Conservation (phyloP, 1,140 invertebrate genomes). For the Habropoda laboriosa region DNA sequence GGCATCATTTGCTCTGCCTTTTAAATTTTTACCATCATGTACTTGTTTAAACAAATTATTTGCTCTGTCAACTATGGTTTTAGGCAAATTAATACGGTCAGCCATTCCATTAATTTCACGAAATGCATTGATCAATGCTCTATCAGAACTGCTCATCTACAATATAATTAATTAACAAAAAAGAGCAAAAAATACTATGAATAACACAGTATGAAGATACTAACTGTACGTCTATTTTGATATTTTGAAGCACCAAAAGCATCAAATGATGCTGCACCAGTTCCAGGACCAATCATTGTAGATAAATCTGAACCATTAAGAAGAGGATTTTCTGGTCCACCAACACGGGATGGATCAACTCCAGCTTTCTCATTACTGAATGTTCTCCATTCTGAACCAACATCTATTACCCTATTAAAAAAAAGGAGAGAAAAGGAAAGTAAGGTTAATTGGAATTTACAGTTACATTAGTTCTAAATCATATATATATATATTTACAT, state of each 20-base stretch:
- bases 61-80: slow-evolving; percentile 96
- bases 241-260: slow-evolving; percentile 95
- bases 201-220: slow-evolving; percentile 50
- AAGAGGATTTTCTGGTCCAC: slow-evolving; percentile 97
- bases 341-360: slow-evolving; percentile 99
- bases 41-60: slow-evolving; percentile 99
- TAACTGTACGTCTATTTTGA: slow-evolving; percentile 93
- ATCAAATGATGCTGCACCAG: slow-evolving; percentile 91
- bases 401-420: slow-evolving; percentile 95
- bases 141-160: slow-evolving; percentile 94
- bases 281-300: slow-evolving; percentile 97
- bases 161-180: slow-evolving; percentile 15
- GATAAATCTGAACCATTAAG: slow-evolving; percentile 97
- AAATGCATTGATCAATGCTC: slow-evolving; percentile 97
- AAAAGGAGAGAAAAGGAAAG: background rate
- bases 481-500: slow-evolving; percentile 55
- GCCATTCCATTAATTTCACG: slow-evolving; percentile 98
- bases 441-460: background rate
- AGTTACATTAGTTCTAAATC: slow-evolving; percentile 5
- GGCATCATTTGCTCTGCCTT: slow-evolving; percentile 97
- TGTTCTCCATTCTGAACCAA: slow-evolving; percentile 99
- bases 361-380: slow-evolving; percentile 99
- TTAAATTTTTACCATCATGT: slow-evolving; percentile 97
- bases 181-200: background rate
- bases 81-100: slow-evolving; percentile 97